Percentiles rank a stretch among this genome's conserved stretches.
phyloP scores from a whole-genome alignment of 2,888 invertebrate genomes.

The Caenorhabditis becei region DNA sequence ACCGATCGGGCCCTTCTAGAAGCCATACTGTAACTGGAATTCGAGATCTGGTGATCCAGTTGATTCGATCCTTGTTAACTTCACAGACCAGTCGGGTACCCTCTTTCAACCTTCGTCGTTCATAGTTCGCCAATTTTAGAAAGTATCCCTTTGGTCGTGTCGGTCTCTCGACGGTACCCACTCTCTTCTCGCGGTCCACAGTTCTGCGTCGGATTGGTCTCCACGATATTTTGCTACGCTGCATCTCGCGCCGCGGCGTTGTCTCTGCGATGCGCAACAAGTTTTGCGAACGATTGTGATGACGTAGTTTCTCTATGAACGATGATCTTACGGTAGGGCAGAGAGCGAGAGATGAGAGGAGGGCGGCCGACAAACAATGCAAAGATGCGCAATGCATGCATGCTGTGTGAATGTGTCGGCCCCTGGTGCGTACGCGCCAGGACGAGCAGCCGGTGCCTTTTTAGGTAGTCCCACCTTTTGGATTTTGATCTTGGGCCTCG shows the following conservation, averaged over 20 bases:
- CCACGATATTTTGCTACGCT: conserved; percentile 61
- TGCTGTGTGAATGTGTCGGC: conserved; percentile 32
- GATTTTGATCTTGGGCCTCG: conserved; percentile 2
- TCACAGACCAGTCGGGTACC: conserved; percentile 4
- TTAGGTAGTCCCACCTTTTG: conserved; percentile 3
- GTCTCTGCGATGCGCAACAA: conserved; percentile 61
- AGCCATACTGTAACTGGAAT: not conserved
- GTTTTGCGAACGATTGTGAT: conserved; percentile 71
- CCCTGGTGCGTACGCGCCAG: not conserved
- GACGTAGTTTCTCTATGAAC: conserved; percentile 73
- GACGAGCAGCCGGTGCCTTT: conserved; percentile 12
- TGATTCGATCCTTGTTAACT: not conserved
- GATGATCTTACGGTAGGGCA: conserved; percentile 69
- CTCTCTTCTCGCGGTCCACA: conserved; percentile 26
- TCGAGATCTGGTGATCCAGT: not conserved
- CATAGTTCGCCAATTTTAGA: conserved; percentile 70
- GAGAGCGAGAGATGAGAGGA: conserved; percentile 57
- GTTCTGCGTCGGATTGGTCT: conserved; percentile 64
- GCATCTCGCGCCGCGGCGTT: conserved; percentile 56
- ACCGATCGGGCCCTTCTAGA: not conserved
- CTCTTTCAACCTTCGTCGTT: conserved; percentile 70
- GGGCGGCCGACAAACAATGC: conserved; percentile 55
- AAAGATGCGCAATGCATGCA: conserved; percentile 49
- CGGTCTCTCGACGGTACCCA: conserved; percentile 48
- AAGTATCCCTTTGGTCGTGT: conserved; percentile 48